These are phyloP conservation scores for Vanacampus margaritifer DNA, from an alignment of 2,113 vertebrate species.

Conservation along the genomic window DNA sequence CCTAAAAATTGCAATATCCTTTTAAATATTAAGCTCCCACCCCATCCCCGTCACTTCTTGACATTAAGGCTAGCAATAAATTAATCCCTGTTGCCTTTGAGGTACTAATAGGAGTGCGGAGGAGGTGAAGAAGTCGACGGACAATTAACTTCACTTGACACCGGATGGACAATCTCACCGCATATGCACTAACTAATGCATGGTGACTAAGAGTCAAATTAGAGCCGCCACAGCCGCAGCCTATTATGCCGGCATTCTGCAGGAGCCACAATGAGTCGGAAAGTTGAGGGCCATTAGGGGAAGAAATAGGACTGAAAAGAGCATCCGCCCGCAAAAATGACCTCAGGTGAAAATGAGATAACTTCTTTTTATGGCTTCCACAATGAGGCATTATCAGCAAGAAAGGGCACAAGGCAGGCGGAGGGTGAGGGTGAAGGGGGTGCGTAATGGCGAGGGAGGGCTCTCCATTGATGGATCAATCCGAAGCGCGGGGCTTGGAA, in stretches of 20 bases:
- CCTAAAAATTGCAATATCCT: constrained; percentile 17
- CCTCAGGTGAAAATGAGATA: constrained; percentile 61
- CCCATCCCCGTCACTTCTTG: constrained; percentile 18
- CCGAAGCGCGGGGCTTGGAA: constrained; percentile 50
- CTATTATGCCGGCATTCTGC: constrained; percentile 41
- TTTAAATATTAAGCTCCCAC: constrained; percentile 17
- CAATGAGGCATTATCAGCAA: constrained; percentile 55
- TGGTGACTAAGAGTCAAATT: constrained; percentile 48
- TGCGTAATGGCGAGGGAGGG: constrained; percentile 55
- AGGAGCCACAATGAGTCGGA: constrained; percentile 24
- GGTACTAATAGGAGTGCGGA: constrained; percentile 34
- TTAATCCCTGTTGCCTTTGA: constrained; percentile 36
- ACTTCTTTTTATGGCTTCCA: constrained; percentile 53
- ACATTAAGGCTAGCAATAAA: constrained; percentile 32
- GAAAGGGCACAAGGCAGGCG: constrained; percentile 47
- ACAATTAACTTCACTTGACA: constrained; percentile 63
- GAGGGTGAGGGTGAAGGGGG: constrained; percentile 40
- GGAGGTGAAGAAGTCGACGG: constrained; percentile 55
- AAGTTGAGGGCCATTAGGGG: constrained; percentile 40
- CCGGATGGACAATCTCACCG: constrained; percentile 46
- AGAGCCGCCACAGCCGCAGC: constrained; percentile 38
- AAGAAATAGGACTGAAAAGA: constrained; percentile 12
- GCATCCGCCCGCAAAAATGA: constrained; percentile 27
- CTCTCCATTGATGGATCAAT: constrained; percentile 61
- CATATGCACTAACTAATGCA: constrained; percentile 49